Evolutionary conservation across 2,888 invertebrate species (phyloP).

Genomic region (Steromphala cineraria): DNA sequence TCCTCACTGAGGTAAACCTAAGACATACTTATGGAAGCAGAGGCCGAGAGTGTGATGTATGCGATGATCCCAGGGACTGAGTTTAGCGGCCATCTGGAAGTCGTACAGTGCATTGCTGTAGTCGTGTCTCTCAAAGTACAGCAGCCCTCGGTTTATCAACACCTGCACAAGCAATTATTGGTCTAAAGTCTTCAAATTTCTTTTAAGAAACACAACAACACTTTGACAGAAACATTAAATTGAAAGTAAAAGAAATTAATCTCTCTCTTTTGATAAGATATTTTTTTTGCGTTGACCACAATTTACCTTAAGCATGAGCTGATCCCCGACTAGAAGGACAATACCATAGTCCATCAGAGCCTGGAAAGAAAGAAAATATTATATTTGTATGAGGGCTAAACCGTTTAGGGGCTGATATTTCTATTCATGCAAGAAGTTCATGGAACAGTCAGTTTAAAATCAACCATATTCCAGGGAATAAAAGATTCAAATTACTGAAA

Average conservation of each 20-base stretch:
- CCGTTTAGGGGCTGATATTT: too few species aligned
- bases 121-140: constrained; percentile 73
- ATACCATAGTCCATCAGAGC: constrained; percentile 75
- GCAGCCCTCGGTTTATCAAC: constrained; percentile 73
- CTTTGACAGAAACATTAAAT: too few species aligned
- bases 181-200: background rate
- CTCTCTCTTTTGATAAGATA: too few species aligned
- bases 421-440: too few species aligned
- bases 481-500: too few species aligned
- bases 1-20: background rate
- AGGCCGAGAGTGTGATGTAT: constrained; percentile 74
- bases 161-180: constrained; percentile 50
- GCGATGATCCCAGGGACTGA: constrained; percentile 64
- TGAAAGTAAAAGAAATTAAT: too few species aligned
- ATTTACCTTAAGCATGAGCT: constrained; percentile 67
- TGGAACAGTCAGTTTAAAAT: too few species aligned
- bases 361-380: constrained; percentile 43
- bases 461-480: too few species aligned
- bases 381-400: too few species aligned
- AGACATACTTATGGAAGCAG: constrained; percentile 73
- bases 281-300: background rate
- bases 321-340: constrained; percentile 71
- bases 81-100: constrained; percentile 69
- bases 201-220: too few species aligned
- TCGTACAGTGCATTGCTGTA: constrained; percentile 73